Evolutionary conservation across 1,140 invertebrate genomes (phyloP).

Genomic region (Bradysia coprophila): DNA sequence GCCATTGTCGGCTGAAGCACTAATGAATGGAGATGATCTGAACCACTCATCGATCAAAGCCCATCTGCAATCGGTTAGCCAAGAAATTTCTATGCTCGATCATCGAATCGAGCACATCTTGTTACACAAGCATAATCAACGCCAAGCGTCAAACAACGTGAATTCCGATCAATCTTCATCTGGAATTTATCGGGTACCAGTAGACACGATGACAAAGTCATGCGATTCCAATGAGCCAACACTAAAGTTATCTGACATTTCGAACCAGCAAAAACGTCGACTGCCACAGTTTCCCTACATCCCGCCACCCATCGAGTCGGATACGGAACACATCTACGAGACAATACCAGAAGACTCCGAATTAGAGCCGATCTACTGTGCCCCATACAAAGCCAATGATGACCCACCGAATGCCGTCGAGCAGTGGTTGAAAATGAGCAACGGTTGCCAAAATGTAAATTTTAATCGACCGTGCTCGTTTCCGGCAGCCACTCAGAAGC

Average conservation of each 20-base stretch:
- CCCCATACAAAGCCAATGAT: constrained; percentile 34
- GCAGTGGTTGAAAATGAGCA: constrained; percentile 15
- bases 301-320: constrained; percentile 14
- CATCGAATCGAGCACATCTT: constrained; percentile 20
- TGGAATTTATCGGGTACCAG: not conserved
- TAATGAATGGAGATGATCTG: constrained; percentile 1
- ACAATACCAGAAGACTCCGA: constrained; percentile 44
- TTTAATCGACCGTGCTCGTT: not conserved
- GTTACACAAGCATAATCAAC: constrained; percentile 1
- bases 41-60: constrained; percentile 5
- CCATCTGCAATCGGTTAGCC: constrained; percentile 18
- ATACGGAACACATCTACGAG: constrained; percentile 46
- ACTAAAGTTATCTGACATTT: no score
- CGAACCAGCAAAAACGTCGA: not conserved
- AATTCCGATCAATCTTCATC: not conserved
- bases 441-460: constrained; percentile 15
- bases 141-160: constrained; percentile 1
- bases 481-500: not conserved
- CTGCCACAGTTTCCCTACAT: not conserved
- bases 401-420: constrained; percentile 17
- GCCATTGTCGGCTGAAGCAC: not conserved
- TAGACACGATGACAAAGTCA: not conserved
- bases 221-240: not conserved
- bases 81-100: constrained; percentile 19
- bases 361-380: constrained; percentile 41